Evolutionary conservation across 35 echinoderm and acorn worm species (phyloP), one percentile per base, ranked within the genome.

Genomic region (Lytechinus pictus): DNA sequence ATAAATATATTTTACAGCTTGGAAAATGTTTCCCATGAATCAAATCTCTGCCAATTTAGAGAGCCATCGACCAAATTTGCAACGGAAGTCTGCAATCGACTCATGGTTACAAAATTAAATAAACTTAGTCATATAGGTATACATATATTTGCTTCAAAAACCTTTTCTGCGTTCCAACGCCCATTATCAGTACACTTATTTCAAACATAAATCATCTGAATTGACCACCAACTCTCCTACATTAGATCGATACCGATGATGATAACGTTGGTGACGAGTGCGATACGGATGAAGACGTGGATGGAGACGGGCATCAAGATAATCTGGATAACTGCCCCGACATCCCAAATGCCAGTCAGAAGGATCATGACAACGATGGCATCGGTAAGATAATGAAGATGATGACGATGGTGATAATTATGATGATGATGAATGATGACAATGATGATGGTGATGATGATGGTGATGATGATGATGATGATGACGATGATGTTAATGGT

Each of bases 181-280:
- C n/a, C 0, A 16, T 24, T 71, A 71, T 71, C 14, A 71, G 14
- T 71, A 11, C 24, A 19, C 24, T 71, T 71, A 71, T 71, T 71
- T 24, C 61, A 71, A 71, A 29, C 13, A 51, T 44, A 90, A 54
- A 52, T 90, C 88, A 29, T 90, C 28, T 52, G 52, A 90, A 52
- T 27, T 44, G 33, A 44, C 33, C 33, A 44, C 33, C 33, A 44
- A 21, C 44, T 13, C n/a, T 16, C 94, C 8, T 56, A 94, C 54
- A 87, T 21, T 87, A 99, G 98, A 95, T 55, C 28, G 98, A 99
- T 93, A 95, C 53, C 28, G 98, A 99, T 94, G 95, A 94, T 21
- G 98, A 99, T 72, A 96, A 95, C 28, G 98, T 99, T 33, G 98
- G 98, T n/a, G 98, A 99, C 92, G 96, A 96, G 89, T 99, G 98